These are phyloP conservation scores for Rhynchomys soricoides DNA, from an alignment of 2,113 vertebrate genomes.

Conservation along the genomic window DNA sequence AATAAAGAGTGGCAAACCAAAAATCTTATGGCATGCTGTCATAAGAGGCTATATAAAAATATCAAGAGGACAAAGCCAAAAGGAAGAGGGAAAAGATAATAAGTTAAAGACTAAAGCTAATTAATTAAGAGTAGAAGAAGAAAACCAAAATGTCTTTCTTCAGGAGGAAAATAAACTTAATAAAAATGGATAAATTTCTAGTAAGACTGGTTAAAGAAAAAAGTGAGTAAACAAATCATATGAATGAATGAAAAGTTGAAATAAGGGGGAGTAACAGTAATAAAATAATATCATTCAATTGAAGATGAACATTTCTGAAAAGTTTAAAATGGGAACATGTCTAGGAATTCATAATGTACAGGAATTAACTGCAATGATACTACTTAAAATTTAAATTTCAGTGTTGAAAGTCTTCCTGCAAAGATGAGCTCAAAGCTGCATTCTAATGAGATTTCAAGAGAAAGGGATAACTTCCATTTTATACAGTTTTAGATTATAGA, in stretches of 20 bases:
- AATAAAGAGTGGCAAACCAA: neutral
- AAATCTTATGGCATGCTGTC: neutral
- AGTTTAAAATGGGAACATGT: neutral
- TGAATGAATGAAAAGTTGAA: neutral
- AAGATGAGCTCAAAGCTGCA: neutral
- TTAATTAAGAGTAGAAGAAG: neutral
- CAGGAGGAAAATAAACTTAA: neutral
- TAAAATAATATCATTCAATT: neutral
- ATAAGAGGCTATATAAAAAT: neutral
- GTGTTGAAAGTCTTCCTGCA: neutral
- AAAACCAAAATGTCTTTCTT: neutral
- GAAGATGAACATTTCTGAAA: neutral
- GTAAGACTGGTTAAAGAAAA: neutral
- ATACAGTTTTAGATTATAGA: neutral
- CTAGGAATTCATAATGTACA: neutral
- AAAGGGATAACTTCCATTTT: neutral
- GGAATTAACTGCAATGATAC: neutral
- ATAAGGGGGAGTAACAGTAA: neutral
- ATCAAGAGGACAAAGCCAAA: neutral
- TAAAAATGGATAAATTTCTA: neutral
- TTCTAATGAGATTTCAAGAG: conserved; percentile 1
- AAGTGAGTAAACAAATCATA: neutral
- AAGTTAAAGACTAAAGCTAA: neutral
- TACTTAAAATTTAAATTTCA: neutral
- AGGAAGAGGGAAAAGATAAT: neutral